These are phyloP conservation scores for Ceratina australensis DNA, from an alignment of 1,140 invertebrate species.

Conservation along the genomic window DNA sequence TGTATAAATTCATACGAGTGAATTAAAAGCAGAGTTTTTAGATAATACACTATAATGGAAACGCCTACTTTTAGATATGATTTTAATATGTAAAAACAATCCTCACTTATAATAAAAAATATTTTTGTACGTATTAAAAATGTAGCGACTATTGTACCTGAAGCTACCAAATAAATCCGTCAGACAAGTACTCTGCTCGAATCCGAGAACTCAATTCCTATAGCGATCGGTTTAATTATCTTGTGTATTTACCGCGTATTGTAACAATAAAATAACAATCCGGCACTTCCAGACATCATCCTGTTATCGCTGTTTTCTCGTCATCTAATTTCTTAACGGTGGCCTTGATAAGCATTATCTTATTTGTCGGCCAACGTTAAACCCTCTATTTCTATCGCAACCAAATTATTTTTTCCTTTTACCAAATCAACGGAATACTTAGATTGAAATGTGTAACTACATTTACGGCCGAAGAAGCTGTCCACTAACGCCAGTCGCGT, in stretches of 20 bases:
- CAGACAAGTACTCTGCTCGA: background rate
- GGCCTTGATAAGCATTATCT: constrained; percentile 55
- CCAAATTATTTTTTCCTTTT: constrained; percentile 8
- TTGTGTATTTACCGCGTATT: constrained; percentile 6
- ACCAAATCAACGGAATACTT: background rate
- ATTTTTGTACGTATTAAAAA: constrained; percentile 37
- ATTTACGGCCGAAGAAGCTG: background rate
- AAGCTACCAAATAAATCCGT: constrained; percentile 49
- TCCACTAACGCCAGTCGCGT: background rate
- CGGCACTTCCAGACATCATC: constrained; percentile 16
- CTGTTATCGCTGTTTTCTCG: constrained; percentile 23
- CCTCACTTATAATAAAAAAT: background rate
- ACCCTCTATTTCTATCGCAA: constrained; percentile 30
- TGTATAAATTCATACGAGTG: background rate
- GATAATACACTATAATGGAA: background rate
- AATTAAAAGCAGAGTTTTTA: background rate
- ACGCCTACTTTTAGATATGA: background rate
- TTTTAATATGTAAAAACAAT: background rate
- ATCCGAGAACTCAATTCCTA: background rate
- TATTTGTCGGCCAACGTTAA: constrained; percentile 46
- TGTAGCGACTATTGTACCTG: constrained; percentile 49
- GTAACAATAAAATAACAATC: constrained; percentile 31
- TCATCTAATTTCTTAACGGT: constrained; percentile 34
- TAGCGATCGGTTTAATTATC: background rate
- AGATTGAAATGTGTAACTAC: constrained; percentile 8